Base-by-base conservation (phyloP, 2,113 vertebrate species). In the Dipodomys merriami region DNA sequence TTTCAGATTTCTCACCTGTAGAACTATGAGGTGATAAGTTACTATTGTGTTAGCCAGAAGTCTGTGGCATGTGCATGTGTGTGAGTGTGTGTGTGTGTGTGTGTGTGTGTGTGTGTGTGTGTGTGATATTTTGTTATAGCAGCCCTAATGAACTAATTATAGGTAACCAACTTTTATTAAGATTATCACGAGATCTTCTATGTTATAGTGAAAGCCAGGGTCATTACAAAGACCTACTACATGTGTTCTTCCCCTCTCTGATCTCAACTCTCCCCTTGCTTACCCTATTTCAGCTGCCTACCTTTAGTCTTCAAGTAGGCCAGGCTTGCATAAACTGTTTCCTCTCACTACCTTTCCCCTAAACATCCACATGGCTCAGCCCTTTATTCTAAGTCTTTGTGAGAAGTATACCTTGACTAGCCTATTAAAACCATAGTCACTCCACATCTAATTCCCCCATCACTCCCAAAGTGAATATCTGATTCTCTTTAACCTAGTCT, bases 171-270 rank as follows among this genome's bases (percentile, higher is more conserved):
- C 25, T 90, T 83, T 80, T 68, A 20, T 22, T 71, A 65, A 74
- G 69, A 68, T 88, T 53, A 44, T n/a, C 9, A 15, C 8, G 73
- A 88, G 57, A 68, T 30, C 22, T 44, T 91, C 84, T 71, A 1
- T 93, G 64, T 94, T 71, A 87, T 49, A 88, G 16, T 83, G 78
- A 86, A 94, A 88, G 25, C 46, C 57, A 23, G 44, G 82, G 30
- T 67, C 12, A 82, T 84, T 77, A 33, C 23, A 46, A 60, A 79
- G n/a, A 7, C 69, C 46, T 30, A 33, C 76, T 80, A 46, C 23
- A 29, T 8, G 18, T 65, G 64, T 20, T 44, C 7, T 76, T 27
- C 16, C 16, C 5, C 23, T 18, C 13, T 86, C 35, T 35, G 78
- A 83, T 33, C 20, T 67, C 44, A 39, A 6, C 12, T 74, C 12